Percentiles rank a stretch among this genome's conserved stretches.
Evolutionary conservation across 2,888 invertebrate genomes (phyloP).

Genomic region (Pandemis cinnamomeana): DNA sequence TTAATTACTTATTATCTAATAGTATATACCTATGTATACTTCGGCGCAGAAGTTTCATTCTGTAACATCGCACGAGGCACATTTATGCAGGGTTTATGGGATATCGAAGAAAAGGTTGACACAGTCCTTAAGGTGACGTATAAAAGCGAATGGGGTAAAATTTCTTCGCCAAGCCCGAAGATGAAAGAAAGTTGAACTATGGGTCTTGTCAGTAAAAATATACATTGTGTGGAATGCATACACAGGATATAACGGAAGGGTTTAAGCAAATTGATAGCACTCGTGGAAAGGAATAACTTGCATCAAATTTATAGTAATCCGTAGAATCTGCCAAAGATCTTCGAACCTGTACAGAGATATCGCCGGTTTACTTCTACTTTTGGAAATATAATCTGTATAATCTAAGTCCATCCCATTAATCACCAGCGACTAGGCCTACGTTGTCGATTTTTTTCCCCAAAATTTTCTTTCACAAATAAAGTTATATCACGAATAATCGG

Average conservation of each 20-base stretch:
- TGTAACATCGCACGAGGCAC: neutral
- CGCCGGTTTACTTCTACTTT: no score
- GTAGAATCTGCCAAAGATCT: neutral
- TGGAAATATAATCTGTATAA: no score
- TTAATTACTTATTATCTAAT: neutral
- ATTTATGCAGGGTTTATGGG: slow-evolving; percentile 12
- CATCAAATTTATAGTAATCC: neutral
- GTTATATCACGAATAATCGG: no score
- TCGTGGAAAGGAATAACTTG: neutral
- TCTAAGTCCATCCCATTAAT: no score
- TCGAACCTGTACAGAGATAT: no score
- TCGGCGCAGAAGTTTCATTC: neutral
- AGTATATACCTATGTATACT: neutral
- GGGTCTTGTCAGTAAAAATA: neutral
- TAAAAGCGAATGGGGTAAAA: slow-evolving; percentile 22
- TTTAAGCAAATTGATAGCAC: neutral
- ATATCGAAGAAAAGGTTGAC: slow-evolving; percentile 20
- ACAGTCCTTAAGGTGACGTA: slow-evolving; percentile 24
- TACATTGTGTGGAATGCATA: neutral
- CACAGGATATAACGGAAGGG: neutral
- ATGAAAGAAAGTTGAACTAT: slow-evolving; percentile 7
- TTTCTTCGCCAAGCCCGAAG: slow-evolving; percentile 10
- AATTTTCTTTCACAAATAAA: no score
- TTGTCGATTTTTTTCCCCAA: no score
- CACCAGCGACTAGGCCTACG: no score